Base-by-base conservation (phyloP, 2,888 invertebrate species). In the Drosophila dives region DNA sequence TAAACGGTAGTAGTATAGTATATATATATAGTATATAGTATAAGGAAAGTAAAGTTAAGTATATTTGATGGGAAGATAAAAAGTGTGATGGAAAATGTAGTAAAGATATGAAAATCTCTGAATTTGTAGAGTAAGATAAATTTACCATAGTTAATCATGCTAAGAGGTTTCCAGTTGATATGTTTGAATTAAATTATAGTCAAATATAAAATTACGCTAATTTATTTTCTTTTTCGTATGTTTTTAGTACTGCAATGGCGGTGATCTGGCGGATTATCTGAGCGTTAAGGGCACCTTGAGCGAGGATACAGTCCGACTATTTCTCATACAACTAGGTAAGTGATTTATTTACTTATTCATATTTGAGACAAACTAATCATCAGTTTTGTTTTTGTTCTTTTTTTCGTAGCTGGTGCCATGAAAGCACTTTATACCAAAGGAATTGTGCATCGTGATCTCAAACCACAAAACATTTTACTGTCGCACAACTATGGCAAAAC, bases 391-490 rank as follows among this genome's bases (percentile, higher is more conserved):
- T 34, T 49, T 33, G 29, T 54, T 50, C 8, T 0, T 33, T 20
- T 12, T 0, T 33, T 20, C 93, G 51, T 90, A 96, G 99, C 99
- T 86, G 98, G 97, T 90, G 99, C 99, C 71, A 98, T 99, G 98
- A 96, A 97, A 92, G 99, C 99, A 56, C 95, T 99, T 82, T 97
- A 98, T 94, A 97, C 96, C 82, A 99, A 99, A 94, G 99, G 98
- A 86, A 98, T 99, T 91, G 98, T 99, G 72, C 99, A 99, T 93
- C 95, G 99, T 88, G 99, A 99, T 94, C 95, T 99, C 92, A 99
- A 99, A 93, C 99, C 99, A 56, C 99, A 99, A 94, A 99, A 99
- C 94, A 99, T 99, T 92, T 94, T 99, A 75, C 95, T 99, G 80
- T 98, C 98, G 90, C 97, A 98, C 93, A 92, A 87, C 82, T 92